These are phyloP conservation scores for Parazoanthus swiftii DNA, from an alignment of 92 coral and sea anemone species.

Conservation along the genomic window DNA sequence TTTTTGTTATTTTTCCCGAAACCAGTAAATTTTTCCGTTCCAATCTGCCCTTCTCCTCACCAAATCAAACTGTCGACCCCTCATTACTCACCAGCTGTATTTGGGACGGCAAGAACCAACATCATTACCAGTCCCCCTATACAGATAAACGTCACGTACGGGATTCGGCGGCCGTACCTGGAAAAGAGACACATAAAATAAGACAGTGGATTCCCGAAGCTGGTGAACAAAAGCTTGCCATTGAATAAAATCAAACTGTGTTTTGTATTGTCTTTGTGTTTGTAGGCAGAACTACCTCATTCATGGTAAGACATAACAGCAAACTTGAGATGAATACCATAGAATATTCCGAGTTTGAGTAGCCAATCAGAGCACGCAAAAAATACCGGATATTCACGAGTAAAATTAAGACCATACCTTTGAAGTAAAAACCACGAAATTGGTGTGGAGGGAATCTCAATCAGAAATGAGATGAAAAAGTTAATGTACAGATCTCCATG, in stretches of 20 bases:
- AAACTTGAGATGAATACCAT: too few species aligned
- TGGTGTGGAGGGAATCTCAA: slow-evolving; percentile 31
- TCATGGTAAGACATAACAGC: too few species aligned
- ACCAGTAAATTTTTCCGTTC: too few species aligned
- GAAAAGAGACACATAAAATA: neutral
- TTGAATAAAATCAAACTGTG: too few species aligned
- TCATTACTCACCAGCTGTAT: slow-evolving; percentile 1
- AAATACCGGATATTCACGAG: neutral
- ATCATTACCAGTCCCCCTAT: slow-evolving; percentile 30
- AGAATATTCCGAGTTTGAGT: neutral
- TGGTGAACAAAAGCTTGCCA: too few species aligned
- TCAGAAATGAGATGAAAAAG: slow-evolving; percentile 32
- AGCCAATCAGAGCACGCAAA: neutral
- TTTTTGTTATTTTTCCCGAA: neutral
- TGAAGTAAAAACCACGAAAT: slow-evolving; percentile 36
- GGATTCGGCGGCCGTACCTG: slow-evolving; percentile 36
- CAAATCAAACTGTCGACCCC: neutral
- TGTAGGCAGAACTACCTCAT: too few species aligned
- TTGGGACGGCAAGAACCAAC: slow-evolving; percentile 39
- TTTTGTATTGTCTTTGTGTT: too few species aligned
- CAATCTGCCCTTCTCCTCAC: too few species aligned
- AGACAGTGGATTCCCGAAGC: too few species aligned
- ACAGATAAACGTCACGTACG: slow-evolving; percentile 26
- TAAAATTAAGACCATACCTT: slow-evolving; percentile 1
- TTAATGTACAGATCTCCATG: slow-evolving; percentile 28